Base-by-base conservation (phyloP, 2,888 invertebrate genomes). In the Ptilodon capucinus region DNA sequence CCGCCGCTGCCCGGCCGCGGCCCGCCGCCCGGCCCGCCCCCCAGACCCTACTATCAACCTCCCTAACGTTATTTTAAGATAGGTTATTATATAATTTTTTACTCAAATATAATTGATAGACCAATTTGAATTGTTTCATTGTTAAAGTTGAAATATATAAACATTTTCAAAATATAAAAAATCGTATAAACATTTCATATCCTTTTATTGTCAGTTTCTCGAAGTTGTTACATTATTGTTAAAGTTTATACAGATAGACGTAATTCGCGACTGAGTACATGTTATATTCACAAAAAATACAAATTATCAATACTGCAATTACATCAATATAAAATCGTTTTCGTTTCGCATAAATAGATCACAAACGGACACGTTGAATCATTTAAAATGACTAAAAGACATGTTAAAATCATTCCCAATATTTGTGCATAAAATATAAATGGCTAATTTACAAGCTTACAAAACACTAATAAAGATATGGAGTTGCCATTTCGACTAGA, bases 31-130 rank as follows among this genome's bases (percentile, higher is more conserved):
- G 74, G 79, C 0, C 84, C 76, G 6, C 86, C 85, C 41, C 80
- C 74, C 14, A 64, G 89, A 28, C 86, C 88, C 1, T 91, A 89
- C 57, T 90, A 86, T 57, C 90, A 86, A 42, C 90, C 91, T 28
- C 85, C 88, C 51, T 90, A 82, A 82, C 60, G 57, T 53, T 60
- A 54, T 46, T 64, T 40, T 67, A 68, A 66, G 63, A 65, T 75
- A 76, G 68, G 60, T 62, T 72, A 74, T 63, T 75, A 61, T 74
- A 74, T 77, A 76, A 75, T 79, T 85, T 86, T 86, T 80, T 86
- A 85, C 81, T 63, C 5, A 83, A 86, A 84, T 86, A 86, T 73
- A 84, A 80, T 74, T 70, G 60, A 77, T 79, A 79, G 76, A 72
- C 50, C 66, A 51, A 57, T 28, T 41, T 43, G 28, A 44, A 17